A percentile compares a stretch with the other conserved stretches of the same genome.
Conservation (phyloP, 2,888 invertebrate species). For the Elysia crispata region DNA sequence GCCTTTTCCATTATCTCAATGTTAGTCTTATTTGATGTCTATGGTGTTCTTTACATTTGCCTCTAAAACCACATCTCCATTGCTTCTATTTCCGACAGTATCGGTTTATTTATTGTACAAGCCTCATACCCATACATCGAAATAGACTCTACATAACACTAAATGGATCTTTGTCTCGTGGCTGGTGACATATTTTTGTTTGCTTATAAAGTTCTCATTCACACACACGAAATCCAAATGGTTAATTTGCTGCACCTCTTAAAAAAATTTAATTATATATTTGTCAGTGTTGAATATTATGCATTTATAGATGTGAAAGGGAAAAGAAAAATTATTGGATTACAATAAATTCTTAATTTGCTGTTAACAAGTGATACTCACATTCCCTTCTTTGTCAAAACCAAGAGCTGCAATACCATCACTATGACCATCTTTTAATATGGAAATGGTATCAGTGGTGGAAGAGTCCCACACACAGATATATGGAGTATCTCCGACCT, state of each 20-base stretch:
- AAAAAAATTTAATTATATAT: background rate
- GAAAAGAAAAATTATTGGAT: background rate
- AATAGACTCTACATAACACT: no score
- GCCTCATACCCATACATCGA: no score
- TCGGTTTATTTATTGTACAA: no score
- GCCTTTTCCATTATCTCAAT: no score
- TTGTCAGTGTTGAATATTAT: background rate
- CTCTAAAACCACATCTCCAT: no score
- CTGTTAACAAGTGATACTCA: conserved; percentile 40
- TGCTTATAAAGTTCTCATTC: background rate
- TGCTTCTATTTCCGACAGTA: no score
- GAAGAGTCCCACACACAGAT: conserved; percentile 78
- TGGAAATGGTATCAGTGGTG: conserved; percentile 74
- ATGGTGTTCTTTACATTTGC: no score
- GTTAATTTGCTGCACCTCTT: background rate
- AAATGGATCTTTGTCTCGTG: no score
- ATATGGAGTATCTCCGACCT: conserved; percentile 77
- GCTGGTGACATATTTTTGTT: background rate
- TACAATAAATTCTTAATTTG: background rate
- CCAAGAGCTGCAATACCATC: conserved; percentile 76
- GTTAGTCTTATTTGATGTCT: no score
- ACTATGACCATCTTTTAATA: conserved; percentile 77
- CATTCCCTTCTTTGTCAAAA: conserved; percentile 76
- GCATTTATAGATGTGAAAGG: no score
- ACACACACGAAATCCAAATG: background rate